Percentiles rank a stretch among this genome's conserved stretches.
Evolutionary conservation across 2,888 invertebrate genomes (phyloP).

Genomic region (Cacoxenus indagator): DNA sequence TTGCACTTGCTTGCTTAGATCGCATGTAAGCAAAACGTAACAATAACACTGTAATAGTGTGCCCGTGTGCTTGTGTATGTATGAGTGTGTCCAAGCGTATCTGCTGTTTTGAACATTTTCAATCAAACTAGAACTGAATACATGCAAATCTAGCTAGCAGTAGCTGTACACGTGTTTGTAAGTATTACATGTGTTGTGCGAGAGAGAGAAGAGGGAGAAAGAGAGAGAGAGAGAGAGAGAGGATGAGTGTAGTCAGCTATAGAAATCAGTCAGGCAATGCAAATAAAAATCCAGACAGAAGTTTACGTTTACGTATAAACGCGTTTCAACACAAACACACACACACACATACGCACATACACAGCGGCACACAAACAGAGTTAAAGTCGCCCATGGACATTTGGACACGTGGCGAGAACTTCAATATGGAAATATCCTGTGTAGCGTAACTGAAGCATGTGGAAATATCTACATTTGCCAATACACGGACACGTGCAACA

Average conservation of each 20-base stretch:
- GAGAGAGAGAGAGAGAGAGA: background rate
- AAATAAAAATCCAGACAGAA: conserved; percentile 15
- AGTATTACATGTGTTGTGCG: background rate
- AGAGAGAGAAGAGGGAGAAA: background rate
- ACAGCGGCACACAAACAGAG: background rate
- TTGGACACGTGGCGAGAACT: background rate
- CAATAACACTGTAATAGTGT: background rate
- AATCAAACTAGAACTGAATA: conserved; percentile 45
- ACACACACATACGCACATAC: background rate
- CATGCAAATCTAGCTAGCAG: conserved; percentile 22
- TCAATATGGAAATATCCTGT: conserved; percentile 20
- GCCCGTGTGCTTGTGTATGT: background rate
- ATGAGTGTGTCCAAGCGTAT: conserved; percentile 48
- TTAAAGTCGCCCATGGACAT: background rate
- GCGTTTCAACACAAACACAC: background rate
- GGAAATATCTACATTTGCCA: background rate
- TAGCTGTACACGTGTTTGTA: conserved; percentile 32
- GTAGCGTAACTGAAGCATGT: conserved; percentile 18
- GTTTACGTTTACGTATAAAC: conserved; percentile 16
- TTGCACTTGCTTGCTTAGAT: background rate
- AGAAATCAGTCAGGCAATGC: conserved; percentile 18
- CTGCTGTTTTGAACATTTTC: conserved; percentile 46
- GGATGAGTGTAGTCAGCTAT: background rate
- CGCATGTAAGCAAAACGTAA: background rate
- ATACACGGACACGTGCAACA: background rate